These are phyloP conservation scores for Neosilurus hyrtlii DNA, from an alignment of 2,797 vertebrate species.

Conservation along the genomic window DNA sequence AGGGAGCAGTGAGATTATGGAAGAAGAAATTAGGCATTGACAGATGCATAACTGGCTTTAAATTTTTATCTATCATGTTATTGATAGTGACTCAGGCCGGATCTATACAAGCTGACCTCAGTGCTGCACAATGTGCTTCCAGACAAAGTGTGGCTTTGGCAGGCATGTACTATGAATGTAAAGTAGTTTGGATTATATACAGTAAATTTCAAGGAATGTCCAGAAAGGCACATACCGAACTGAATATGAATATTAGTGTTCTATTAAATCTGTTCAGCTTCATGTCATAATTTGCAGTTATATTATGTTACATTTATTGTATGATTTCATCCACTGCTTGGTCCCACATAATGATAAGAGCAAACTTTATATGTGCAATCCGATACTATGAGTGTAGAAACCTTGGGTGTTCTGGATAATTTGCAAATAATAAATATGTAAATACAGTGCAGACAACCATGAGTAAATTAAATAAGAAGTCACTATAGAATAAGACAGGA, in stretches of 20 bases:
- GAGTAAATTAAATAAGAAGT: background rate
- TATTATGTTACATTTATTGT: background rate
- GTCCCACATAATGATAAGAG: background rate
- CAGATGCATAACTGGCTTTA: constrained; percentile 54
- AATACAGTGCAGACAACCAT: too few relatives aligned
- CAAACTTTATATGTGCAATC: background rate
- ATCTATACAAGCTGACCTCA: constrained; percentile 48
- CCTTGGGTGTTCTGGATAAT: background rate
- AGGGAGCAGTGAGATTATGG: constrained; percentile 45
- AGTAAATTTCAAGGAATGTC: background rate
- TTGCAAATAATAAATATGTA: constrained; percentile 2
- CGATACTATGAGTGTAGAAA: background rate
- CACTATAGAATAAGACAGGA: background rate
- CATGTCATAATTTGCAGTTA: background rate
- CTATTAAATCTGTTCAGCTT: too few relatives aligned
- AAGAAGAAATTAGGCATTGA: constrained; percentile 53
- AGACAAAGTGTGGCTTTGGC: constrained; percentile 10
- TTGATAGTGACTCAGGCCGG: constrained; percentile 48
- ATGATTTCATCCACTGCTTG: background rate
- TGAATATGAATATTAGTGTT: background rate
- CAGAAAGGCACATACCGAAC: background rate
- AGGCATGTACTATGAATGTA: background rate
- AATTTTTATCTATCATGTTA: constrained; percentile 57
- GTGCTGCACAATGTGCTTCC: constrained; percentile 13
- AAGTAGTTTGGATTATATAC: constrained; percentile 7